A percentile compares a stretch with the other conserved stretches of the same genome.
phyloP scores from a whole-genome alignment of 2,113 vertebrate species.

The Austrofundulus limnaeus region DNA sequence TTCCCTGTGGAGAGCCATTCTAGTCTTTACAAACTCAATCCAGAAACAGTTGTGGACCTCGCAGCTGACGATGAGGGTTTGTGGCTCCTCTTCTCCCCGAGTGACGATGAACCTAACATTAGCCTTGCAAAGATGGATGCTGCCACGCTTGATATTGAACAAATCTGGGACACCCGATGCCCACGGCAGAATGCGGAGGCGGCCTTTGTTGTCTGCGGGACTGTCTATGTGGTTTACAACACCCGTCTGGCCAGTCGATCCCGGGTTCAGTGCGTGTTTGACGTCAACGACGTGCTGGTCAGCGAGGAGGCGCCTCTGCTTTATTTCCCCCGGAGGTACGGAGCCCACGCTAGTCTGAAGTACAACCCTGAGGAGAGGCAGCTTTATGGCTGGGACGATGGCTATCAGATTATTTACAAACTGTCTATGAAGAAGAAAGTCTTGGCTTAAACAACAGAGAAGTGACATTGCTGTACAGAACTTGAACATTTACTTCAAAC shows the following conservation, averaged over 20 bases:
- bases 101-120: conserved; percentile 86
- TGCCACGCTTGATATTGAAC: conserved; percentile 88
- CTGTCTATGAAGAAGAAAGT: conserved; percentile 89
- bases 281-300: conserved; percentile 86
- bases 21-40: conserved; percentile 85
- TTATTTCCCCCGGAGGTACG: conserved; percentile 94
- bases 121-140: conserved; percentile 93
- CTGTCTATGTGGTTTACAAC: conserved; percentile 96
- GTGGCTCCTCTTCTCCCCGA: conserved; percentile 89
- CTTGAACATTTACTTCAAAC: neutral
- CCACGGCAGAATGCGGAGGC: conserved; percentile 90
- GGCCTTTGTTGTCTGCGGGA: conserved; percentile 91
- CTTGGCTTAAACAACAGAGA: conserved; percentile 45
- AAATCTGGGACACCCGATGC: conserved; percentile 96
- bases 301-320: conserved; percentile 86
- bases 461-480: conserved; percentile 1
- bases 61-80: conserved; percentile 89
- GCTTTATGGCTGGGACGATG: conserved; percentile 96
- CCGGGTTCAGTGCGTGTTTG: conserved; percentile 92
- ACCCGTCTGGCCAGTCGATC: conserved; percentile 89
- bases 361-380: conserved; percentile 91
- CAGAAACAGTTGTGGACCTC: conserved; percentile 88
- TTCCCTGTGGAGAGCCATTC: conserved; percentile 85
- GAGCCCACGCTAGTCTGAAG: conserved; percentile 91
- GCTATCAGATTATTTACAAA: conserved; percentile 95